phyloP scores from a whole-genome alignment of 2,888 invertebrate species.

The Labia minor region DNA sequence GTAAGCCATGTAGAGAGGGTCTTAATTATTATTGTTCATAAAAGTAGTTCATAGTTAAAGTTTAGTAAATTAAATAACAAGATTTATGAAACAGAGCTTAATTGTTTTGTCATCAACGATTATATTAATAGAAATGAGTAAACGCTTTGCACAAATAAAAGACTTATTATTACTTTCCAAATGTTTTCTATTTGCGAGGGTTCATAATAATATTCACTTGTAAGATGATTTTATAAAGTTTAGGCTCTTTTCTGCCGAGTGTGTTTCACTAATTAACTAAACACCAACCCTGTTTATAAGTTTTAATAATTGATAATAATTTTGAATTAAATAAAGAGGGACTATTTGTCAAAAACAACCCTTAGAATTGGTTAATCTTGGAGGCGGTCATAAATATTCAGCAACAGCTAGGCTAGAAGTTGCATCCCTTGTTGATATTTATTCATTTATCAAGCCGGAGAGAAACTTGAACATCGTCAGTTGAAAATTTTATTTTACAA shows the following conservation, averaged over 20 bases:
- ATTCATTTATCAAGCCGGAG: background rate
- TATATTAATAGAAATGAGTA: constrained; percentile 8
- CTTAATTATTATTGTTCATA: constrained; percentile 13
- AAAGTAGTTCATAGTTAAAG: constrained; percentile 13
- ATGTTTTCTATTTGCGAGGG: constrained; percentile 1
- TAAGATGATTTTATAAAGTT: background rate
- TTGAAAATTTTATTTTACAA: background rate
- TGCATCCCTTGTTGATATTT: constrained; percentile 13
- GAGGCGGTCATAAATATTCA: background rate
- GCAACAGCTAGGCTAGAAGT: background rate
- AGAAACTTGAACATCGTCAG: background rate
- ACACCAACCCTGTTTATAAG: background rate
- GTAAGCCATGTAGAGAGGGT: constrained; percentile 3
- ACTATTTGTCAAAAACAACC: constrained; percentile 13
- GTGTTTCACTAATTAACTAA: background rate
- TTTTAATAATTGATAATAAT: constrained; percentile 13
- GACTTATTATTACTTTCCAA: background rate
- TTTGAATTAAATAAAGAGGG: background rate
- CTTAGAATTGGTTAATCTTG: background rate
- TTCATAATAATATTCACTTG: background rate
- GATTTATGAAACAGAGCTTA: constrained; percentile 2
- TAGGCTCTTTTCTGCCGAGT: background rate
- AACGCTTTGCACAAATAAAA: background rate
- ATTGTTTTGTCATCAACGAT: constrained; percentile 2
- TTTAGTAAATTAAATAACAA: constrained; percentile 6